phyloP scores from a whole-genome alignment of 2,797 vertebrate species.

The Chanos chanos region DNA sequence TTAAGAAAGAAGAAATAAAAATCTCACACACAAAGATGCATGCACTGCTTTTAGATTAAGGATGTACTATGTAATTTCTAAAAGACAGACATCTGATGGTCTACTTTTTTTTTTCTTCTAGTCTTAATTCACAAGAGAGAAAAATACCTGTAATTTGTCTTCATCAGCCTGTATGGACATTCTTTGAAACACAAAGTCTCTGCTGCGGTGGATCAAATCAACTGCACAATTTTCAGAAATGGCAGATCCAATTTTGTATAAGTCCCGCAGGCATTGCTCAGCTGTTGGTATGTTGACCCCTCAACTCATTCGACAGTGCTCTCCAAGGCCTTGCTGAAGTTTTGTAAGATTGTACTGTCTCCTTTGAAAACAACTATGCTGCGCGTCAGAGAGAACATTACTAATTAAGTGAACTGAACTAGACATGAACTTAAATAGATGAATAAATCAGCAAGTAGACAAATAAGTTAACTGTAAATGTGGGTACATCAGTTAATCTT shows the following conservation, averaged over 20 bases:
- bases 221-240: slow-evolving; percentile 74
- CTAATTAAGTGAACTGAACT: slow-evolving; percentile 50
- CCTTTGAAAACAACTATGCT: slow-evolving; percentile 26
- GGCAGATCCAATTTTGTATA: slow-evolving; percentile 79
- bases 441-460: too few species aligned
- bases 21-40: too few species aligned
- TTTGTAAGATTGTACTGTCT: slow-evolving; percentile 14
- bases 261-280: slow-evolving; percentile 69
- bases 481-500: too few species aligned
- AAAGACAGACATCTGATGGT: too few species aligned
- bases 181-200: slow-evolving; percentile 48
- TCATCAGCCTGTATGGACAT: slow-evolving; percentile 74
- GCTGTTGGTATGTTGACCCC: slow-evolving; percentile 72
- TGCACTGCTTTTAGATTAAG: too few species aligned
- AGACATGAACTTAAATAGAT: too few species aligned
- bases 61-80: too few species aligned
- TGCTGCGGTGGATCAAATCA: slow-evolving; percentile 65
- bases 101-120: slow-evolving; percentile 14
- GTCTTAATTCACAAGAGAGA: slow-evolving; percentile 47
- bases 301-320: slow-evolving; percentile 62
- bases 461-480: too few species aligned
- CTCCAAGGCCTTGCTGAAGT: slow-evolving; percentile 41
- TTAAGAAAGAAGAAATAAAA: too few species aligned
- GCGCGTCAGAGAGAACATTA: slow-evolving; percentile 41
- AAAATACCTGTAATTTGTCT: slow-evolving; percentile 73